A percentile compares a stretch with the other conserved stretches of the same genome.
These are phyloP conservation scores for Nemotelus pantherinus DNA, from an alignment of 2,888 invertebrate species.

Conservation along the genomic window DNA sequence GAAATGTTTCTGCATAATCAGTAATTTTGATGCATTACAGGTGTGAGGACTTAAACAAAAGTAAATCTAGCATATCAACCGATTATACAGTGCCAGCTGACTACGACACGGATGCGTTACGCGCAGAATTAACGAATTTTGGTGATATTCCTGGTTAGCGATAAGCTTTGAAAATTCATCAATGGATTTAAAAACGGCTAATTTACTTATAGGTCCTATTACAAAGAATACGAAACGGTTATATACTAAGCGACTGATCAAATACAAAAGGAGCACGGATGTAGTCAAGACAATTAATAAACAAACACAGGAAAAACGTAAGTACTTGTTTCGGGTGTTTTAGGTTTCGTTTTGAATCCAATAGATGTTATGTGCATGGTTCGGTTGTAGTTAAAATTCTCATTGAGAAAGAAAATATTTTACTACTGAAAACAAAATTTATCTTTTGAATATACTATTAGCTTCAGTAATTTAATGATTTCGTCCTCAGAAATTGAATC, in stretches of 20 bases:
- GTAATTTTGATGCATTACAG: not conserved
- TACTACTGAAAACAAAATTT: no score
- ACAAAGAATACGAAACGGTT: slow-evolving; percentile 78
- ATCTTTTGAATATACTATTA: no score
- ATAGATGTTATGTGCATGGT: no score
- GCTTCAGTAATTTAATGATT: no score
- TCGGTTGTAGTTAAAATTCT: no score
- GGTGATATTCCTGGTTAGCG: slow-evolving; percentile 72
- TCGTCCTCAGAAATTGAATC: no score
- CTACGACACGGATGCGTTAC: slow-evolving; percentile 74
- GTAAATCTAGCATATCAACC: slow-evolving; percentile 65
- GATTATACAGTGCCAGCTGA: slow-evolving; percentile 70
- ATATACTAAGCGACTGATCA: slow-evolving; percentile 78
- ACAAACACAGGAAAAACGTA: slow-evolving; percentile 48
- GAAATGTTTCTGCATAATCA: not conserved
- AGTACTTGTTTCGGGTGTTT: slow-evolving; percentile 21
- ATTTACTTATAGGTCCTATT: slow-evolving; percentile 74
- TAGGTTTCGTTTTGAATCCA: not conserved
- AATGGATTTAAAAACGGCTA: no score
- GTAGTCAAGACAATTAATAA: slow-evolving; percentile 19
- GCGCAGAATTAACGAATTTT: slow-evolving; percentile 71
- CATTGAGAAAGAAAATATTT: no score
- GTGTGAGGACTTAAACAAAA: slow-evolving; percentile 9
- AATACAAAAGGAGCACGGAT: slow-evolving; percentile 65
- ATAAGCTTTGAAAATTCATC: not conserved